Evolutionary conservation across 2,797 vertebrate species (phyloP).

Genomic region (Coranthus polyacanthus): DNA sequence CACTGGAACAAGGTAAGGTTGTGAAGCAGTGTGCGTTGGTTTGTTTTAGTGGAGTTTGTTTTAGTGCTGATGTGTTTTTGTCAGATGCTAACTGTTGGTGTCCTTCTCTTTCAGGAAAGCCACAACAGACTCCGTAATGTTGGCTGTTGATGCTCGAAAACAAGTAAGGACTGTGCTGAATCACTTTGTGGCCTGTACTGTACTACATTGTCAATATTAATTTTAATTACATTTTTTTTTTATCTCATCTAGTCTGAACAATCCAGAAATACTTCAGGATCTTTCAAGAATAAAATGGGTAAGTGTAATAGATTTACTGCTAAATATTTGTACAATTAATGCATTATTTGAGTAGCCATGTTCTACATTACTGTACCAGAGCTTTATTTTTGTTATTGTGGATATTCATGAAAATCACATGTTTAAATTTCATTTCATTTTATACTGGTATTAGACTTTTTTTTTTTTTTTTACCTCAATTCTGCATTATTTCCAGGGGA

Average conservation of each 20-base stretch:
- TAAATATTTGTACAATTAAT: background rate
- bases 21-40: background rate
- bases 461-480: no score
- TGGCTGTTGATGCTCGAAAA: constrained; percentile 62
- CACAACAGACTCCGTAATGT: constrained; percentile 58
- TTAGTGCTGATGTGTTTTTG: constrained; percentile 2
- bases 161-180: constrained; percentile 49
- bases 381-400: no score
- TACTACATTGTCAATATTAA: constrained; percentile 11
- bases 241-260: constrained; percentile 78
- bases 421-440: no score
- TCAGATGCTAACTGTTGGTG: constrained; percentile 9
- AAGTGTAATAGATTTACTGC: constrained; percentile 40
- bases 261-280: constrained; percentile 73
- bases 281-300: constrained; percentile 85
- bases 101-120: constrained; percentile 66
- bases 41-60: constrained; percentile 11
- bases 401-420: no score
- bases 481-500: no score
- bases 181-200: background rate
- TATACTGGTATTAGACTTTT: no score
- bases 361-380: no score
- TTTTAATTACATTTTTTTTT: constrained; percentile 20
- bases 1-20: constrained; percentile 68
- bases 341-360: no score